Percentiles rank a stretch among this genome's conserved stretches.
phyloP scores from a whole-genome alignment of 2,888 invertebrate species.

The Epirrhoe tristata region DNA sequence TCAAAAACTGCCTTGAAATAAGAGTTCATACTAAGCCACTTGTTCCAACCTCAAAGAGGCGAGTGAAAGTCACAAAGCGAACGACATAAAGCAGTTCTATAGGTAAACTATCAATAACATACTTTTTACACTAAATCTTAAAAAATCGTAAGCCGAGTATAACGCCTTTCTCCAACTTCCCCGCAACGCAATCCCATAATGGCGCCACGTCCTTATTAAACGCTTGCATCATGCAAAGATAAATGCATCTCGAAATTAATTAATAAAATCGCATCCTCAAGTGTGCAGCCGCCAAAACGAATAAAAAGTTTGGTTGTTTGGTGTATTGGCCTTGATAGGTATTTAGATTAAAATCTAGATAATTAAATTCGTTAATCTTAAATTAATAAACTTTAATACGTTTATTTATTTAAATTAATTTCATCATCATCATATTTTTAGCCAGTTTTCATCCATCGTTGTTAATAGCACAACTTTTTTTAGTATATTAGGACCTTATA shows the following conservation, averaged over 20 bases:
- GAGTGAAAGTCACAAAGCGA: too few species aligned
- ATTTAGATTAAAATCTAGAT: neutral
- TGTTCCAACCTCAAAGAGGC: too few species aligned
- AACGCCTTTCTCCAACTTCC: conserved; percentile 61
- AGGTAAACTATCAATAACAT: too few species aligned
- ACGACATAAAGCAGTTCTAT: too few species aligned
- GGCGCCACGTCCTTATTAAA: conserved; percentile 71
- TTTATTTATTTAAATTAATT: neutral
- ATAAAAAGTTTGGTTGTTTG: neutral
- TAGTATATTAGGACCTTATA: too few species aligned
- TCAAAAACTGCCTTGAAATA: too few species aligned
- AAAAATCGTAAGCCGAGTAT: too few species aligned
- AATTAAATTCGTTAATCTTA: neutral
- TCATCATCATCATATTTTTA: too few species aligned
- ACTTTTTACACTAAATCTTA: too few species aligned
- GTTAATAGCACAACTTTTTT: too few species aligned
- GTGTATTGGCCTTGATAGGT: neutral
- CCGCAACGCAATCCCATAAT: conserved; percentile 67
- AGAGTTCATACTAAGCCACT: too few species aligned
- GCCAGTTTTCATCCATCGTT: too few species aligned
- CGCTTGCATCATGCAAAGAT: conserved; percentile 76
- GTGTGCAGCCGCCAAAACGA: conserved; percentile 56
- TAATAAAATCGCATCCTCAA: conserved; percentile 77
- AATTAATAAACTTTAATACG: neutral
- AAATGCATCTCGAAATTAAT: conserved; percentile 80